Evolutionary conservation across 2,888 invertebrate genomes (phyloP), one percentile per base, ranked within the genome.

Genomic region (Hypsopygia costalis): DNA sequence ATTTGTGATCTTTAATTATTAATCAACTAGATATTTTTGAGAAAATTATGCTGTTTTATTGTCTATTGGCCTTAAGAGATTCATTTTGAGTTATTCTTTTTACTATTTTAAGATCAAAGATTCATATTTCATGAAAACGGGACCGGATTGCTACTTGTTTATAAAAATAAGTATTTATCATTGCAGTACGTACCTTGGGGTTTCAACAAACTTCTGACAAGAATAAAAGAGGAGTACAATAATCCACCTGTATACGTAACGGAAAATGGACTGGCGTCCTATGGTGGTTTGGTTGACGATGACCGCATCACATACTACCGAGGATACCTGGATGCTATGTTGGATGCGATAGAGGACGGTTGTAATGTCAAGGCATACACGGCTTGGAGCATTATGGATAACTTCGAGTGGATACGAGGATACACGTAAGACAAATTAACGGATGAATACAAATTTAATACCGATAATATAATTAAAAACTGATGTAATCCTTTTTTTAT

Each of bases 351-450:
- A 0, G 61, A 69, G 20, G 77, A 82, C 10, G 74, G 74, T 0
- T 78, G 74, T 30, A 67, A 83, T 40, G 66, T 87, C 1, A 59
- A 52, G 32, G 90, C 88, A 0, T 92, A 91, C 61, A 81, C 86
- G 1, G 81, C 81, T 10, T 91, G 92, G 91, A 90, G 90, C 34
- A 68, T 92, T 1, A 75, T 91, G 69, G 92, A 92, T 52, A 91
- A 90, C 55, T 91, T 92, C 49, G 91, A 92, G 66, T 92, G 91
- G 91, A 50, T 59, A 1, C 48, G 51, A 29, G 91, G 91, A 9
- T 92, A 89, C 56, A 68, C 62, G 77, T 89, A 66, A 78, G 81
- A n/a, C n/a, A n/a, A n/a, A n/a, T n/a, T n/a, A n/a, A n/a, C n/a
- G n/a, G n/a, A n/a, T n/a, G n/a, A n/a, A n/a, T n/a, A n/a, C n/a